Percentiles rank a stretch among this genome's conserved stretches.
These are phyloP conservation scores for Phoxinus dragarum DNA, from an alignment of 2,797 vertebrate genomes.

Conservation along the genomic window DNA sequence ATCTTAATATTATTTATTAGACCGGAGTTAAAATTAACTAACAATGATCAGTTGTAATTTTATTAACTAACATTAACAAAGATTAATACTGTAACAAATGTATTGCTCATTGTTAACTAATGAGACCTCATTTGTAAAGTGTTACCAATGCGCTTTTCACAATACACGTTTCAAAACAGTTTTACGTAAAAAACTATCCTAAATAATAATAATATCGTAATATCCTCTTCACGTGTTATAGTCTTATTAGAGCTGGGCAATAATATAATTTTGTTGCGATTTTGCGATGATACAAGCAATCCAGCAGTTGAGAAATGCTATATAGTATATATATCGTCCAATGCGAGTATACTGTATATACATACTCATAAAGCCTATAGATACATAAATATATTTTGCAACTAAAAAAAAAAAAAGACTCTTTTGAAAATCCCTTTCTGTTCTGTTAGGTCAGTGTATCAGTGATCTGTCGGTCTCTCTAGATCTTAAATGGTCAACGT, in stretches of 20 bases:
- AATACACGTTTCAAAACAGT: neutral
- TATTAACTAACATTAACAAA: neutral
- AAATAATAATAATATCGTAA: neutral
- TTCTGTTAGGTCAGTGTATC: slow-evolving; percentile 35
- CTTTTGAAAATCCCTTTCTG: neutral
- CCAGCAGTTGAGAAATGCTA: neutral
- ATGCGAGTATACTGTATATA: neutral
- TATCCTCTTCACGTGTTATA: neutral
- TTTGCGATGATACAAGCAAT: neutral
- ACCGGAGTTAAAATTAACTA: neutral
- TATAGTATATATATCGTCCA: neutral
- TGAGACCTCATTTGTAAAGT: neutral
- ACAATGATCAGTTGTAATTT: neutral
- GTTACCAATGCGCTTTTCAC: neutral
- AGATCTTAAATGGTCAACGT: slow-evolving; percentile 12
- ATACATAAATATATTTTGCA: neutral
- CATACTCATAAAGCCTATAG: neutral
- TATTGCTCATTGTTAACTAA: neutral
- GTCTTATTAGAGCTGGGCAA: neutral
- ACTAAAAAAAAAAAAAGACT: neutral
- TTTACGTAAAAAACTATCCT: neutral
- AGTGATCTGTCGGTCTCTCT: slow-evolving; percentile 16
- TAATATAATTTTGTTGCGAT: neutral
- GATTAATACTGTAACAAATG: neutral
- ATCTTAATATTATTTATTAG: neutral